A percentile compares a stretch with the other conserved stretches of the same genome.
phyloP scores from a whole-genome alignment of 2,797 vertebrate species.

The Hippocampus kuda region DNA sequence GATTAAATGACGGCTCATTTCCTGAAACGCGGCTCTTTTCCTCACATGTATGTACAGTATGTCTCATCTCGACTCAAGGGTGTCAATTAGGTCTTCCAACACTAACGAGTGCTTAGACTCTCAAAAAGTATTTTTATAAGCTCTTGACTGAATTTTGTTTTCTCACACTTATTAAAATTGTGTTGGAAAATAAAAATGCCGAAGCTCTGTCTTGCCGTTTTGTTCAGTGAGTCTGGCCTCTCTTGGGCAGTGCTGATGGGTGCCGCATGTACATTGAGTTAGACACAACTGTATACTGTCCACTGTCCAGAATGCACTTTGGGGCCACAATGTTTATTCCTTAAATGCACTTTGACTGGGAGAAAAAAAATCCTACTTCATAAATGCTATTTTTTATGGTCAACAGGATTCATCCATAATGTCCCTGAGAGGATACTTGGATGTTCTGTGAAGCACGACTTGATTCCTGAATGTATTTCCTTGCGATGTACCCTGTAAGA shows the following conservation, averaged over 20 bases:
- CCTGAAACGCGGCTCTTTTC: not conserved
- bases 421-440: no score
- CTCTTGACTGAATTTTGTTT: slow-evolving; percentile 40
- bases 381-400: no score
- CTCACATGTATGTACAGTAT: not conserved
- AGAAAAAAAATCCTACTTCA: no score
- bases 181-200: slow-evolving; percentile 24
- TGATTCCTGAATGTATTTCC: no score
- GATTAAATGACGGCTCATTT: not conserved
- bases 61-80: slow-evolving; percentile 4
- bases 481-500: no score
- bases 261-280: no score
- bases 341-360: no score
- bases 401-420: no score
- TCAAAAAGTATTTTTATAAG: slow-evolving; percentile 22
- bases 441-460: no score
- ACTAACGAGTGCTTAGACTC: slow-evolving; percentile 1
- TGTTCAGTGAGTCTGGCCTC: not conserved
- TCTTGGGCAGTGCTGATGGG: not conserved
- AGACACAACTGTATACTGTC: no score
- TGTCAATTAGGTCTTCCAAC: not conserved
- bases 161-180: slow-evolving; percentile 55
- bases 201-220: not conserved
- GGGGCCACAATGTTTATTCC: no score
- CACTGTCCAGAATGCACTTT: no score